Base-by-base conservation (phyloP, 2,888 invertebrate species). In the Brenthis ino region DNA sequence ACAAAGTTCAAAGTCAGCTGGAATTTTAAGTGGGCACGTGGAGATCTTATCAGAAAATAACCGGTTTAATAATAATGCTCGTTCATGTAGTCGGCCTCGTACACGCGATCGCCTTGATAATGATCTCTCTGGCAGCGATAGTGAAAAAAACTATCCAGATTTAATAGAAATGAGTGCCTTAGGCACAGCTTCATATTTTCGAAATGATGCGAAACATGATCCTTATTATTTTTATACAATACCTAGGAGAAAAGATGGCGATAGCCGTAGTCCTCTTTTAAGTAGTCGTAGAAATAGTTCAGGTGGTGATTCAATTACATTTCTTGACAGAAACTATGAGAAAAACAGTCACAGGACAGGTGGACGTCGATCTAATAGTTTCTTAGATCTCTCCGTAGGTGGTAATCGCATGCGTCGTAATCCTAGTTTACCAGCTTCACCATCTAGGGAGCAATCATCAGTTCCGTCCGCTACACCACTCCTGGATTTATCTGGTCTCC, bases 241-340 rank as follows among this genome's bases (percentile, higher is more conserved):
- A 75, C 96, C 96, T 0, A 82, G 92, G 53, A 89, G 90, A 84
- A 90, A 89, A 88, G 91, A 89, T 65, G 93, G 95, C 33, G 96
- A 96, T 77, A 96, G 96, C 78, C 96, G 96, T 77, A 96, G 96
- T 67, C 96, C 96, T 1, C 88, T 96, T 69, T 88, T 96, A 14
- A 95, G 95, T 77, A 96, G 96, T 82, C 93, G 95, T 73, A 95
- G 96, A 78, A 95, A 95, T 72, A 96, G 96, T 81, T 96, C 96
- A 72, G 95, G 95, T 28, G 95, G 95, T 0, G 95, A 95, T 79
- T 95, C 94, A 48, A 93, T 93, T 68, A 93, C 88, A 63, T 88
- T 86, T 73, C 82, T 86, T 57, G 92, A 91, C 69, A 85, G 84
- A 75, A 77, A 80, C 33, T 89, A 86, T 72, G 91, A 92, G 55